These are phyloP conservation scores for Sciurus carolinensis DNA, from an alignment of 2,797 vertebrate genomes.

Conservation along the genomic window DNA sequence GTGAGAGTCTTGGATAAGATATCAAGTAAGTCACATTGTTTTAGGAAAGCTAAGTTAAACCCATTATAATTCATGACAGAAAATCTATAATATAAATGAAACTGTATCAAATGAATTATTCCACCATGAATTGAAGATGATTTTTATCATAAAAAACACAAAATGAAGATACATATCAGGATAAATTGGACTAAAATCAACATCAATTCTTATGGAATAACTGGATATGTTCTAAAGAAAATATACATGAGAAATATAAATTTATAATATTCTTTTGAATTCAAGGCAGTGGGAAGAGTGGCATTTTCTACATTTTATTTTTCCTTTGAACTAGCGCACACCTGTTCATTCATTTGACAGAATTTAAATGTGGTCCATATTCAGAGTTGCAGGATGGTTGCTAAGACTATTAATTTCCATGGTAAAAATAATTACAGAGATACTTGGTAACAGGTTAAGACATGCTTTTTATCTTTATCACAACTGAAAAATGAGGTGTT, in stretches of 20 bases:
- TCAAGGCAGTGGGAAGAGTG: not conserved
- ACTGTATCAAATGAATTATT: not conserved
- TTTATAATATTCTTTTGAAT: not conserved
- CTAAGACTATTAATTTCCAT: not conserved
- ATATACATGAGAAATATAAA: not conserved
- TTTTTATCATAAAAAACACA: conserved; percentile 10
- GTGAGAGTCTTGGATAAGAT: not conserved
- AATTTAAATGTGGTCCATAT: not conserved
- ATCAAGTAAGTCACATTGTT: not conserved
- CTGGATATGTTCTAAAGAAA: not conserved
- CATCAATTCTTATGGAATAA: not conserved
- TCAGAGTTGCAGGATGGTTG: not conserved
- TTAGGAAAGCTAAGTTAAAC: not conserved
- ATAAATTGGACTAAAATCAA: not conserved
- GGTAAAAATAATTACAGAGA: not conserved
- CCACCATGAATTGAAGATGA: not conserved
- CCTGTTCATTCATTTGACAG: not conserved
- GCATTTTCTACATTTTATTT: not conserved
- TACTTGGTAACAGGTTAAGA: not conserved
- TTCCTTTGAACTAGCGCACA: not conserved
- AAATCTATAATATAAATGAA: not conserved
- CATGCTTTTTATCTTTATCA: not conserved
- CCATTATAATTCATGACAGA: not conserved
- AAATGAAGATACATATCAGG: not conserved
- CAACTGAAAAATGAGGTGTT: not conserved